These are phyloP conservation scores for Agrotis clavis DNA, from an alignment of 2,888 invertebrate genomes.

Conservation along the genomic window DNA sequence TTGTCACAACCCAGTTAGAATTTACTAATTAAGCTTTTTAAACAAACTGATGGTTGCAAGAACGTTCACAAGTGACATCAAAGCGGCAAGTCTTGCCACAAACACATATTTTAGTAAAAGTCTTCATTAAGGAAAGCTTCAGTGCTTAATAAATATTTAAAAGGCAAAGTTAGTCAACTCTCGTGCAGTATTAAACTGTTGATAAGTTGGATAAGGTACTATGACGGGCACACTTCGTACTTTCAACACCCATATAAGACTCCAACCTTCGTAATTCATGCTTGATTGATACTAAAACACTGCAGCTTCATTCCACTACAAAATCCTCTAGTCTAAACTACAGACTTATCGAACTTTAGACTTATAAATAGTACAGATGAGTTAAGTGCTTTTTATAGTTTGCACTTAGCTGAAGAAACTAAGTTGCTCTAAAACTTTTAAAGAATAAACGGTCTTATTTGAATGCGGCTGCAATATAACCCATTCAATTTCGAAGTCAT, in stretches of 20 bases:
- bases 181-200: background rate
- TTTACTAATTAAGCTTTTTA: background rate
- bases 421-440: constrained; percentile 33
- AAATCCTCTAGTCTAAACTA: background rate
- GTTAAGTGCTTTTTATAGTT: constrained; percentile 45
- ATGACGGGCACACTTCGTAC: background rate
- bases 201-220: background rate
- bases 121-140: background rate
- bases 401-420: constrained; percentile 24
- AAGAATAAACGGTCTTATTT: constrained; percentile 23
- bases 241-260: background rate
- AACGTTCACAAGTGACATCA: background rate
- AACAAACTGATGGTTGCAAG: background rate
- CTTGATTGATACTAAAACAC: background rate
- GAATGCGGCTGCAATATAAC: constrained; percentile 31
- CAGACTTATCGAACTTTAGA: background rate
- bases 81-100: background rate
- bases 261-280: background rate
- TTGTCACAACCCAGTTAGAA: background rate
- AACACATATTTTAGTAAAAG: background rate
- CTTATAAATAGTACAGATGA: constrained; percentile 23
- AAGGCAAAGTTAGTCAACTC: background rate
- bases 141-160: constrained; percentile 3
- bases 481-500: constrained; percentile 48
- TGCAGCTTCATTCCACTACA: background rate